Evolutionary conservation across 37 sponge, comb jelly and placozoan species (phyloP).

Genomic region (Mnemiopsis leidyi): DNA sequence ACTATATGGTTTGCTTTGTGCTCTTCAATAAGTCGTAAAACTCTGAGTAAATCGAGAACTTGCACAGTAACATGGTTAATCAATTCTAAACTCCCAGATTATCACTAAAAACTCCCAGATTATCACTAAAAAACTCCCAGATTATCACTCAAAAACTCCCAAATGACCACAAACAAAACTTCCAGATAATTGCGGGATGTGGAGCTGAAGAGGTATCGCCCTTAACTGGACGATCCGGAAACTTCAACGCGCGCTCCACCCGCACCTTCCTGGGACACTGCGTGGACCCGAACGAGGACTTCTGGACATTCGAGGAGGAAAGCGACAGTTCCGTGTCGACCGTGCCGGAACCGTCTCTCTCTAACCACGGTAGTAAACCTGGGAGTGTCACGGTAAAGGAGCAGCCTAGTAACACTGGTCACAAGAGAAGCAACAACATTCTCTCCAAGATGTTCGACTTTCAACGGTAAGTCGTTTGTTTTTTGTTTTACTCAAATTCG

Average conservation of each 20-base stretch:
- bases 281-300: slow-evolving; percentile 54
- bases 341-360: background rate
- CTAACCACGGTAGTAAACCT: background rate
- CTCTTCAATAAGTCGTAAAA: too few species aligned
- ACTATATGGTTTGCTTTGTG: too few species aligned
- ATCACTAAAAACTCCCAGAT: too few species aligned
- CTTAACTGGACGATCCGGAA: background rate
- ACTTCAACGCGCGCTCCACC: slow-evolving; percentile 16
- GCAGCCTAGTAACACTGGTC: background rate
- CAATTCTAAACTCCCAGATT: too few species aligned
- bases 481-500: too few species aligned
- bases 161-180: too few species aligned
- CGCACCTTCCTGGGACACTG: slow-evolving; percentile 51
- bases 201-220: slow-evolving; percentile 19
- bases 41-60: too few species aligned
- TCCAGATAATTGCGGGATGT: slow-evolving; percentile 22
- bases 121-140: too few species aligned
- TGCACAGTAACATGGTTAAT: too few species aligned
- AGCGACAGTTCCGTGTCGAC: slow-evolving; percentile 11
- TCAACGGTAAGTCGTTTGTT: slow-evolving; percentile 24
- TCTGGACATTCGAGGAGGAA: slow-evolving; percentile 60
- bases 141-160: too few species aligned
- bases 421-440: slow-evolving; percentile 22
- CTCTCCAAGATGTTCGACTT: slow-evolving; percentile 61
- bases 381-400: background rate